phyloP scores from a whole-genome alignment of 1,140 invertebrate genomes.

The Hylyphantes graminicola region DNA sequence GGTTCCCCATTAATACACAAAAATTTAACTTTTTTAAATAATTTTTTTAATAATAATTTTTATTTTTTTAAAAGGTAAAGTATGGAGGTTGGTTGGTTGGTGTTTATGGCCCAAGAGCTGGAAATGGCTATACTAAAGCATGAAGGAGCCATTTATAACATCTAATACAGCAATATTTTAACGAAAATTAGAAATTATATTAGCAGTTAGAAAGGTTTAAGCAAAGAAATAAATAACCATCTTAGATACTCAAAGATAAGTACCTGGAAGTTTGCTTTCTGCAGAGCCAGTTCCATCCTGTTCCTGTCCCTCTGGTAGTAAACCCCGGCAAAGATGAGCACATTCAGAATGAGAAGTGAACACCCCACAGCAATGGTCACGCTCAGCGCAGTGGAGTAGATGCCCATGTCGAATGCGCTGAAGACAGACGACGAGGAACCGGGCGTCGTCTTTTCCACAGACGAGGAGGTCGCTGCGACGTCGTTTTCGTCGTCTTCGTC shows the following conservation, averaged over 20 bases:
- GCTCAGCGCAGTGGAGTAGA: constrained; percentile 87
- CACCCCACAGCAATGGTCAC: constrained; percentile 96
- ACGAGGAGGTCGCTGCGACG: neutral
- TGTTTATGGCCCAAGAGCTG: no score
- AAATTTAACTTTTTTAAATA: no score
- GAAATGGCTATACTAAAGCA: no score
- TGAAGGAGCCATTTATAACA: no score
- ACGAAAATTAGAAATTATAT: no score
- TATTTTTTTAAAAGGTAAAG: no score
- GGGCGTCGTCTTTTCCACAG: constrained; percentile 5
- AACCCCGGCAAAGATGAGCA: constrained; percentile 92
- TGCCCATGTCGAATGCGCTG: constrained; percentile 47
- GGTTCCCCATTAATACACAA: no score
- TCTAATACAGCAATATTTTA: no score
- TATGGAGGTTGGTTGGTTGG: no score
- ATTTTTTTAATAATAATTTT: no score
- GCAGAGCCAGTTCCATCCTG: constrained; percentile 72
- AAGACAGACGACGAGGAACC: neutral
- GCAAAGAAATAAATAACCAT: neutral
- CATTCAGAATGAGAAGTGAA: constrained; percentile 87
- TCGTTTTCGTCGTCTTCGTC: no score
- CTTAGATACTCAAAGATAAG: neutral
- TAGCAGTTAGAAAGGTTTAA: no score
- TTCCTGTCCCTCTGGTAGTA: constrained; percentile 93
- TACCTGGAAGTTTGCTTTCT: constrained; percentile 55